phyloP scores from a whole-genome alignment of 2,113 vertebrate species.

The Ophiodon elongatus region DNA sequence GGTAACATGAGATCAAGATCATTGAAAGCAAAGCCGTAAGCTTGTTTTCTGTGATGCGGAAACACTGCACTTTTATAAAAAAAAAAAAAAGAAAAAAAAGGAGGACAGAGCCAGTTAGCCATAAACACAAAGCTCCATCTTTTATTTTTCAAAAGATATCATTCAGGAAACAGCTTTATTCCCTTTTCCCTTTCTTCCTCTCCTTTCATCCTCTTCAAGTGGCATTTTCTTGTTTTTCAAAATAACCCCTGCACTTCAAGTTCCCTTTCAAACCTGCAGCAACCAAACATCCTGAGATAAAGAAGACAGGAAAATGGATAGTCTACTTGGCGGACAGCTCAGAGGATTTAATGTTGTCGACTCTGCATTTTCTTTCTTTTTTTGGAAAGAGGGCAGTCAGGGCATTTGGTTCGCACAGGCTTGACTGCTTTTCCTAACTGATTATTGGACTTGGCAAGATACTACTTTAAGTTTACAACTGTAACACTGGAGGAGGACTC shows the following conservation, averaged over 20 bases:
- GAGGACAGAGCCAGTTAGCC: conserved; percentile 15
- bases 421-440: conserved; percentile 42
- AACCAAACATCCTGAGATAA: conserved; percentile 38
- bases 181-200: conserved; percentile 3
- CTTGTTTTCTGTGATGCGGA: conserved; percentile 28
- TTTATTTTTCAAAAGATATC: background rate
- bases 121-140: conserved; percentile 3
- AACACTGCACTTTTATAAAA: conserved; percentile 12
- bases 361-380: conserved; percentile 48
- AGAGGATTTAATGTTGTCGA: conserved; percentile 63
- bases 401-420: conserved; percentile 44
- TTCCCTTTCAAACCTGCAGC: conserved; percentile 57
- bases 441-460: conserved; percentile 49
- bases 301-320: conserved; percentile 25
- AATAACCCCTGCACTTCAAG: conserved; percentile 55
- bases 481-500: conserved; percentile 2
- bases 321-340: conserved; percentile 48
- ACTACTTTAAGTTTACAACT: conserved; percentile 23
- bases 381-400: conserved; percentile 31
- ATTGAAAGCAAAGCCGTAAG: conserved; percentile 12
- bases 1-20: conserved; percentile 42
- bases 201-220: conserved; percentile 24
- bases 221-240: conserved; percentile 69
- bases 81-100: background rate
- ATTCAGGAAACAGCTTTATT: conserved; percentile 37